Conservation (phyloP, 2,113 vertebrate species). For the Nerophis ophidion region DNA sequence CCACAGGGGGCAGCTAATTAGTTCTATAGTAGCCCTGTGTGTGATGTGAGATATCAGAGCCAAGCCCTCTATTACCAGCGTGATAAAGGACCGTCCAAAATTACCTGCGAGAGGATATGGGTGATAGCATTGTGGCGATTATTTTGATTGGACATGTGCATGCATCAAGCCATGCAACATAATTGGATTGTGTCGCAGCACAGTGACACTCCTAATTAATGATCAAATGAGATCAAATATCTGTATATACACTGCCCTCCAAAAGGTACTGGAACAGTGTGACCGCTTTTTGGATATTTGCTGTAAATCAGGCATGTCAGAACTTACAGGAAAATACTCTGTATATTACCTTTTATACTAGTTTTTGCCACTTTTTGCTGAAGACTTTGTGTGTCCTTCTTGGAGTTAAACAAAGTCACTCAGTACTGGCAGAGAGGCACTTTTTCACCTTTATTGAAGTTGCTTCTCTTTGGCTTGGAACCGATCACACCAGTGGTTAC, state of each 20-base stretch:
- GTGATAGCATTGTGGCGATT: conserved; percentile 1
- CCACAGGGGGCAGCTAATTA: conserved; percentile 63
- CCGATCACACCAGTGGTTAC: no score
- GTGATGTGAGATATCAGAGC: conserved; percentile 8
- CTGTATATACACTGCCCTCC: not conserved
- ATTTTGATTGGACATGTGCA: conserved; percentile 3
- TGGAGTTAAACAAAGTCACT: no score
- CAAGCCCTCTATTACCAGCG: conserved; percentile 4
- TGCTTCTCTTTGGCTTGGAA: no score
- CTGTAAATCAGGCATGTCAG: no score
- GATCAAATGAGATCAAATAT: not conserved
- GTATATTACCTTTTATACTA: no score
- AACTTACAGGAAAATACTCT: no score
- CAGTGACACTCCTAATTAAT: not conserved
- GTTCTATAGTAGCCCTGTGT: conserved; percentile 43
- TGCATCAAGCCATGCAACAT: not conserved
- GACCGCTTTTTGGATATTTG: no score
- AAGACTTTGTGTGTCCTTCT: no score
- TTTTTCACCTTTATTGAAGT: no score
- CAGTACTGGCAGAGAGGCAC: no score
- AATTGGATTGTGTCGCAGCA: not conserved
- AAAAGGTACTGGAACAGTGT: no score
- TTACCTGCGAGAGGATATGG: not conserved
- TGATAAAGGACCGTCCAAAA: conserved; percentile 3
- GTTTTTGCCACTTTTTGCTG: no score